Evolutionary conservation across 2,888 invertebrate genomes (phyloP).

Genomic region (Epistrophella euchroma): DNA sequence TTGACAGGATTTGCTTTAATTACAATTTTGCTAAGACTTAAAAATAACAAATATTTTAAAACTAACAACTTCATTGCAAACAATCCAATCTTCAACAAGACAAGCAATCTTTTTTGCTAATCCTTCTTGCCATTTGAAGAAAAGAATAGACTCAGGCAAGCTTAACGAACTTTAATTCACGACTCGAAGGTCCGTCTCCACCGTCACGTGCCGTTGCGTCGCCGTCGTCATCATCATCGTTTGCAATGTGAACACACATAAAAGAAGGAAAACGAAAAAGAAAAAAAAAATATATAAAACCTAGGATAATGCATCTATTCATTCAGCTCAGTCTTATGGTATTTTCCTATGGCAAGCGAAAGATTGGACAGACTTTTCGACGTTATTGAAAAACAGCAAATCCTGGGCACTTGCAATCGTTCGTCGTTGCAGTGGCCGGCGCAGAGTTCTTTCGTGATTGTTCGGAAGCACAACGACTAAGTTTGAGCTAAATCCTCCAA

Average conservation of each 20-base stretch:
- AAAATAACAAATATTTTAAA: slow-evolving; percentile 25
- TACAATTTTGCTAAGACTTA: slow-evolving; percentile 7
- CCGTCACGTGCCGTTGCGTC: background rate
- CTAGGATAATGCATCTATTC: slow-evolving; percentile 53
- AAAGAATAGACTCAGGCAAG: slow-evolving; percentile 51
- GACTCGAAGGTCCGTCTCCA: slow-evolving; percentile 7
- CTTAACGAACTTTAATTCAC: slow-evolving; percentile 62
- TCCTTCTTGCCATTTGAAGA: slow-evolving; percentile 33
- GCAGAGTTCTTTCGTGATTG: slow-evolving; percentile 36
- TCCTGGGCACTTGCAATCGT: slow-evolving; percentile 60
- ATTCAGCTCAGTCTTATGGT: slow-evolving; percentile 7
- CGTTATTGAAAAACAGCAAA: slow-evolving; percentile 68
- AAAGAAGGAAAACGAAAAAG: background rate
- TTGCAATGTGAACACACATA: slow-evolving; percentile 21
- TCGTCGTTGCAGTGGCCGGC: background rate
- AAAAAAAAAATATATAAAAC: slow-evolving; percentile 18
- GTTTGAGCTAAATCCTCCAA: slow-evolving; percentile 54
- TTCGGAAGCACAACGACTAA: slow-evolving; percentile 59
- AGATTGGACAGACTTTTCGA: slow-evolving; percentile 61
- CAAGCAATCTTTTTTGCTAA: slow-evolving; percentile 49
- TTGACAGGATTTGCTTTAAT: slow-evolving; percentile 6
- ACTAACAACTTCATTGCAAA: slow-evolving; percentile 37
- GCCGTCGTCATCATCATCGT: background rate
- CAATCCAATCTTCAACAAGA: slow-evolving; percentile 53
- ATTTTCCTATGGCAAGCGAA: slow-evolving; percentile 39